Evolutionary conservation across 2,797 vertebrate species (phyloP), one percentile per base, ranked within the genome.

Genomic region (Otolemur crassicaudatus): DNA sequence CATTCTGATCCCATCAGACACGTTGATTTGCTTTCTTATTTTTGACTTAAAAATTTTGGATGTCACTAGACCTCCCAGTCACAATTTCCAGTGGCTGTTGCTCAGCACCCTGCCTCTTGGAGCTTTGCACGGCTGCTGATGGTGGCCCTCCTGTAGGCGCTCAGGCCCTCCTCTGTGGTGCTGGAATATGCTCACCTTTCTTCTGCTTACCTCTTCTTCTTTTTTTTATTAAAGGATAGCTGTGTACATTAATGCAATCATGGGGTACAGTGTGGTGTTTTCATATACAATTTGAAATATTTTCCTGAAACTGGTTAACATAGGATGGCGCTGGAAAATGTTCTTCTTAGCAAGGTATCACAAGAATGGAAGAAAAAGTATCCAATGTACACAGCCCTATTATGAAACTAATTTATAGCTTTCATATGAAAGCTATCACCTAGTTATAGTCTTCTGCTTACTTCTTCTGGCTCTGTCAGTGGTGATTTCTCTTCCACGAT

Each of bases 81-180:
- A 17, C 13, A 12, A 12, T 82, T 61, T 82, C 43, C 27, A 46
- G 46, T 14, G 29, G 58, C n/a, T 13, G 1, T 72, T 83, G 16
- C 61, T 89, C 29, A 37, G 58, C 7, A 29, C 2, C 23, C 34
- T 53, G 34, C 1, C 23, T 67, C 73, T 63, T 5, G 37, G 72
- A 87, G 58, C 43, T 69, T 49, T 34, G 20, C 8, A 7, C 7
- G 23, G 2, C 5, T 56, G 3, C 10, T 4, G 63, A 53, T 17
- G 34, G 9, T 22, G 22, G 29, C 19, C 4, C 34, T 75, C 13
- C 23, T 22, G 0, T 0, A 17, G 49, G 17, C 14, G 2, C 53
- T 43, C 61, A 31, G 10, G 4, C 34, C 3, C 69, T 86, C 56
- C 22, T 7, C 53, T 16, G 1, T 10, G 80, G 27, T 40, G 16